Conservation (phyloP, 2,888 invertebrate species). For the Dolomedes plantarius region DNA sequence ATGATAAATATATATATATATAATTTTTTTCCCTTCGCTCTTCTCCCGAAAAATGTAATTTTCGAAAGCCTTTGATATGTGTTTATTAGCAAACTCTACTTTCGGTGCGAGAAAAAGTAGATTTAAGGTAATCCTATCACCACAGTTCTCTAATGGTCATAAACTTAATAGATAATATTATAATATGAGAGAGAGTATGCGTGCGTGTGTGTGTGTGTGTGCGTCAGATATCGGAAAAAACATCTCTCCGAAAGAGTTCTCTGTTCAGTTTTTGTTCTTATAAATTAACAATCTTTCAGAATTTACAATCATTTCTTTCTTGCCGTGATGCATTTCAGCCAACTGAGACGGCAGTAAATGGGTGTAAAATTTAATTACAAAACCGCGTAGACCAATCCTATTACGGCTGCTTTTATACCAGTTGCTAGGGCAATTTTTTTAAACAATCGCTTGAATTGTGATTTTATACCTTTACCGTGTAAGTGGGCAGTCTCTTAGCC, state of each 20-base stretch:
- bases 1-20: not conserved
- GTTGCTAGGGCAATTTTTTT: no score
- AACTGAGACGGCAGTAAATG: not conserved
- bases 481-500: no score
- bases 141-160: not conserved
- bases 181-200: not conserved
- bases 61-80: not conserved
- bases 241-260: not conserved
- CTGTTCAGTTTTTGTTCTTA: not conserved
- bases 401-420: not conserved
- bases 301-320: not conserved
- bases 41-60: not conserved
- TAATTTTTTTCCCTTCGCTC: not conserved
- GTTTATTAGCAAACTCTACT: not conserved
- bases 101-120: not conserved
- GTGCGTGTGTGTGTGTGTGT: no score
- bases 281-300: not conserved
- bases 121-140: not conserved
- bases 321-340: not conserved
- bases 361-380: not conserved
- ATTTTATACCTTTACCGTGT: no score
- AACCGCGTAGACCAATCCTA: not conserved
- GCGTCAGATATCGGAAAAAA: not conserved
- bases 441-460: no score
- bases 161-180: slow-evolving; percentile 4